Evolutionary conservation across 1,140 invertebrate genomes (phyloP), one percentile per base, ranked within the genome.

Genomic region (Cotesia chilonis): DNA sequence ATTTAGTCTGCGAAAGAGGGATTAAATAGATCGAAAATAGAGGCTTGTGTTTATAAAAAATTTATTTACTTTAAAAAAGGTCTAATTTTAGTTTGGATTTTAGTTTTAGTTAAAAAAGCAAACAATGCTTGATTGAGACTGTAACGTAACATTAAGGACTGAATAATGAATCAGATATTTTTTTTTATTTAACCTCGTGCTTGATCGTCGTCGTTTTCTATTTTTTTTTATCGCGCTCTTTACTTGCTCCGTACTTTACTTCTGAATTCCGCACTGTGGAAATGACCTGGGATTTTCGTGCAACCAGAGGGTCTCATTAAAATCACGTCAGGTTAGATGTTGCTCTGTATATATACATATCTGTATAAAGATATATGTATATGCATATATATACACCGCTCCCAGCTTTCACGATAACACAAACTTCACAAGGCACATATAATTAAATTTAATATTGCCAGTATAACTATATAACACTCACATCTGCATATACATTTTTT

Each of bases 381-480:
- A 47, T 9, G 10, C 4, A 41, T 41, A 9, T 47, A 47, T 47
- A 47, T 47, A 10, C 41, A 47, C 70, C 72, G 75, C 71, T 61
- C 68, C 63, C 54, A 60, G 71, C 54, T 69, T 66, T 60, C 63
- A 68, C 74, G 74, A 79, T 77, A 76, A 78, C 75, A 78, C 76
- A 78, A 80, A 80, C 78, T 77, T 75, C 75, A 47, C 55, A 77
- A 79, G 75, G 76, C 71, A 60, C 68, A 75, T 73, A 76, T 74
- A 77, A 78, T 74, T 80, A 79, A 82, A 82, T 81, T 82, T 79
- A 81, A 82, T 80, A 79, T 75, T 47, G 14, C 38, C 10, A 61
- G 41, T 47, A 47, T 47, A 47, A 47, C 41, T 47, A 47, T 47
- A 47, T 6, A 47, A 47, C 41, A 47, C 41, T 47, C 5, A 63